Evolutionary conservation across 1,140 invertebrate species (phyloP).

Genomic region (Periplaneta americana): DNA sequence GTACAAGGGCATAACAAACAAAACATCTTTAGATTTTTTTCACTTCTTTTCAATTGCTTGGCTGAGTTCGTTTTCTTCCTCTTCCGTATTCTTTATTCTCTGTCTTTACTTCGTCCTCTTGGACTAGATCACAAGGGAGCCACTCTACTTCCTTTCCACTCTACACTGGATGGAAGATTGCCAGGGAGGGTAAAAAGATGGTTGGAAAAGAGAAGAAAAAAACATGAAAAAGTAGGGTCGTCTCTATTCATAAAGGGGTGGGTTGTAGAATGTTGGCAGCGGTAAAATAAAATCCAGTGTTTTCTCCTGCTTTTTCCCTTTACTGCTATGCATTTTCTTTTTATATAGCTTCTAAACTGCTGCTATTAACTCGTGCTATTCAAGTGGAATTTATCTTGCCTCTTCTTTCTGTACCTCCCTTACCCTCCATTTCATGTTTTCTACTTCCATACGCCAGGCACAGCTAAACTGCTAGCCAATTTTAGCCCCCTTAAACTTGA

Average conservation of each 20-base stretch:
- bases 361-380: background rate
- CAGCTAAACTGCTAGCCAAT: background rate
- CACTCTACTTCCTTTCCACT: background rate
- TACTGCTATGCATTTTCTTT: background rate
- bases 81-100: background rate
- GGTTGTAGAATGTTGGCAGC: background rate
- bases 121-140: background rate
- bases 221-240: background rate
- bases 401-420: background rate
- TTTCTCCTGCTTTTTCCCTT: background rate
- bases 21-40: background rate
- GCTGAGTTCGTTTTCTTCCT: background rate
- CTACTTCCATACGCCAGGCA: background rate
- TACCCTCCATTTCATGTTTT: background rate
- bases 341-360: background rate
- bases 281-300: conserved; percentile 4
- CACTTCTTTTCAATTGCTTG: background rate
- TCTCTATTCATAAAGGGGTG: conserved; percentile 5
- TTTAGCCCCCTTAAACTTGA: background rate
- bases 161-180: conserved; percentile 2
- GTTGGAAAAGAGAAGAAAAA: background rate
- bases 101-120: background rate
- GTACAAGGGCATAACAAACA: background rate
- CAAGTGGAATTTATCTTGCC: background rate
- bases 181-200: background rate